A percentile compares a stretch with the other conserved stretches of the same genome.
These are phyloP conservation scores for Manacus vitellinus DNA, from an alignment of 2,113 vertebrate genomes.

Conservation along the genomic window DNA sequence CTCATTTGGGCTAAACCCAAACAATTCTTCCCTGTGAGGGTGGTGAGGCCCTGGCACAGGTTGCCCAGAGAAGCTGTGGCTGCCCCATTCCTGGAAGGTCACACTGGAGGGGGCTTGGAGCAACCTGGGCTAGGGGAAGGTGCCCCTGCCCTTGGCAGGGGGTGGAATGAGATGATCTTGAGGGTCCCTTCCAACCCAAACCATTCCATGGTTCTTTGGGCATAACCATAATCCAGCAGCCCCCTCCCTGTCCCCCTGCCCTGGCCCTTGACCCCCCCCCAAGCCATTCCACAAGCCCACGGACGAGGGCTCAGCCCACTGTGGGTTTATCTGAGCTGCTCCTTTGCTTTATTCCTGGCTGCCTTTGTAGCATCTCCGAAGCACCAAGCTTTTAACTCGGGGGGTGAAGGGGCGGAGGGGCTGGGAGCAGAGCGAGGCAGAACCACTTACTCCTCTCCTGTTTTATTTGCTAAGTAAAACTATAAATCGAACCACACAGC, in stretches of 20 bases:
- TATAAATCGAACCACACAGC: slow-evolving; percentile 61
- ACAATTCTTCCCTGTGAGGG: too few relatives aligned
- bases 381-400: slow-evolving; percentile 50
- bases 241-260: background rate
- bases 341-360: slow-evolving; percentile 47
- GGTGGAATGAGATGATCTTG: accelerated
- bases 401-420: slow-evolving; percentile 51
- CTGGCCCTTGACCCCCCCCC: background rate
- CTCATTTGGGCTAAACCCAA: too few relatives aligned
- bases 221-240: accelerated
- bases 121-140: too few relatives aligned
- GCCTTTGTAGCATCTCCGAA: slow-evolving; percentile 34
- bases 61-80: too few relatives aligned
- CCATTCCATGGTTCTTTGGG: accelerated
- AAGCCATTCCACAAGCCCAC: background rate
- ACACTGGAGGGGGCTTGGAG: too few relatives aligned
- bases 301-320: background rate
- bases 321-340: slow-evolving; percentile 45
- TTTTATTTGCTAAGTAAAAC: slow-evolving; percentile 62
- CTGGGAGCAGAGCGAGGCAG: background rate
- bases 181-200: background rate
- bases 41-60: too few relatives aligned
- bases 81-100: too few relatives aligned
- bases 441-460: slow-evolving; percentile 59
- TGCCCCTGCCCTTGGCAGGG: background rate